phyloP scores from a whole-genome alignment of 1,140 invertebrate genomes.

The Centruroides sculpturatus region DNA sequence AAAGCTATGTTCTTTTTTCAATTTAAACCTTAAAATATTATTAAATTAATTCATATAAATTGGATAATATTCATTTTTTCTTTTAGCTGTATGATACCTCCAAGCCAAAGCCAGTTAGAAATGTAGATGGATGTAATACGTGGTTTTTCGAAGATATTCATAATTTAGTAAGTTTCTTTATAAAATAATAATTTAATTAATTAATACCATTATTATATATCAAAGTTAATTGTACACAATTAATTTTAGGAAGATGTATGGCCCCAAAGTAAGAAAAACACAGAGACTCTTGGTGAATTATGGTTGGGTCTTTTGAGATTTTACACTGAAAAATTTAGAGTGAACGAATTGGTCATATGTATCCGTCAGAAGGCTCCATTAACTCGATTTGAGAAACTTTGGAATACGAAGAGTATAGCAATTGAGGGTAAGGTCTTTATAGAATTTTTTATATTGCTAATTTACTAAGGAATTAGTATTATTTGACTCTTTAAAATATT shows the following conservation, averaged over 20 bases:
- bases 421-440: conserved; percentile 36
- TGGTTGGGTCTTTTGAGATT: conserved; percentile 41
- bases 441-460: neutral
- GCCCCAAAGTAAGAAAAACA: conserved; percentile 34
- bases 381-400: conserved; percentile 40
- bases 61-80: too few relatives aligned
- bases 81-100: neutral
- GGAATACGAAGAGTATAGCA: conserved; percentile 39
- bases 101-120: conserved; percentile 15
- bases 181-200: too few relatives aligned
- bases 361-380: conserved; percentile 36
- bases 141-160: conserved; percentile 32
- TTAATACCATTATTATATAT: too few relatives aligned
- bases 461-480: too few relatives aligned
- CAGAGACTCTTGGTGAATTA: conserved; percentile 34
- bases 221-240: too few relatives aligned
- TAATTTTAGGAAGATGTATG: conserved; percentile 32
- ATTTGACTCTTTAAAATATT: too few relatives aligned
- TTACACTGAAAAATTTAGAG: conserved; percentile 42
- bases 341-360: conserved; percentile 37
- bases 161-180: conserved; percentile 21
- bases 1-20: too few relatives aligned
- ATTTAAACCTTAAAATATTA: too few relatives aligned
- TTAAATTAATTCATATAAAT: too few relatives aligned
- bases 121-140: conserved; percentile 32